Evolutionary conservation across 2,113 vertebrate genomes (phyloP), one percentile per base, ranked within the genome.

Genomic region (Dolichotis patagonum): DNA sequence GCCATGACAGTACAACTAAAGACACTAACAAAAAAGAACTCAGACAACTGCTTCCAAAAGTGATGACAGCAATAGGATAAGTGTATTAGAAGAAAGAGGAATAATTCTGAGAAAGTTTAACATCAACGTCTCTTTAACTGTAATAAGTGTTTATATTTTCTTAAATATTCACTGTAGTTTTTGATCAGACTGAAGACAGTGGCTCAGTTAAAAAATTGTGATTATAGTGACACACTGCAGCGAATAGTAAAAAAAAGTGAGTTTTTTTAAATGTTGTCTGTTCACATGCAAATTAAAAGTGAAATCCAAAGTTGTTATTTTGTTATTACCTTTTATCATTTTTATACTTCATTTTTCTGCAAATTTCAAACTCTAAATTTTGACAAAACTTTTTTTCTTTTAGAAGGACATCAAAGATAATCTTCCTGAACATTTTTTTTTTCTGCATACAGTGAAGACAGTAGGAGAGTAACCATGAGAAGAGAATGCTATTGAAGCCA

Each of bases 401-500:
- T 67, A 67, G 26, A 88, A 94, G 20, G 3, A 84, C 20, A 71
- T 89, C 41, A 85, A 91, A 78, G 43, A 89, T 92, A 85, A 88
- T 88, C 41, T 95, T 93, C 11, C 82, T 87, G 49, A 67, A 41
- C 69, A 71, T n/a, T 7, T 1, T 38, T 7, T 0, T 52, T 60
- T 58, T 56, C 65, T 94, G 14, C 75, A 82, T 69, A 85, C 13
- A 85, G 12, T 80, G 11, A 93, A 83, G 10, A 49, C 12, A 88
- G 58, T 73, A 62, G 85, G 82, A 96, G 96, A 94, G 35, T 75
- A 95, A 77, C 30, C 67, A 35, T 10, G 69, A 24, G 46, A 91
- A 87, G 56, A 97, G 92, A 96, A 96, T 24, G 2, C 4, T 93
- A 94, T 91, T 81, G 65, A 96, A 98, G 58, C 38, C 97, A 97